phyloP scores from a whole-genome alignment of 2,888 invertebrate species.

The Orthonychiurus folsomi region DNA sequence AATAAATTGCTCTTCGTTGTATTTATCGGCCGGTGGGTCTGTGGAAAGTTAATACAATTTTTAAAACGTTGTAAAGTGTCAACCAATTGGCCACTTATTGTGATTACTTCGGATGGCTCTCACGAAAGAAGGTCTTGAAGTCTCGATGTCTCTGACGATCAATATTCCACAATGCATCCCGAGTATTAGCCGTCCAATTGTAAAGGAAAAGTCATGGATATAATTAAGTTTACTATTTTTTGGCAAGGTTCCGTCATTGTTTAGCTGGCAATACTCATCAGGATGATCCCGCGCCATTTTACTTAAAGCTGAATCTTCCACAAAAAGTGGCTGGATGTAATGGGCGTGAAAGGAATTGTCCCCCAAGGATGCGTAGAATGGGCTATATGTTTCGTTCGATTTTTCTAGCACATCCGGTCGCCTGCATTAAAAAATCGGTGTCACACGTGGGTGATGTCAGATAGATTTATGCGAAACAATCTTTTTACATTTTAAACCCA shows the following conservation, averaged over 20 bases:
- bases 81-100: too few relatives aligned
- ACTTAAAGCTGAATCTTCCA: not conserved
- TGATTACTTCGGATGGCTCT: not conserved
- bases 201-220: not conserved
- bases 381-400: not conserved
- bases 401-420: too few relatives aligned
- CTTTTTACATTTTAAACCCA: not conserved
- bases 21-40: not conserved
- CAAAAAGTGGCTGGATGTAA: not conserved
- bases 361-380: not conserved
- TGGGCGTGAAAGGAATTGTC: not conserved
- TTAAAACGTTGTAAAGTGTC: too few relatives aligned
- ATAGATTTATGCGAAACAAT: too few relatives aligned
- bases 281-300: not conserved
- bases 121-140: not conserved
- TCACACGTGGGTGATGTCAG: too few relatives aligned
- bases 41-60: too few relatives aligned
- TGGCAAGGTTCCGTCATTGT: not conserved
- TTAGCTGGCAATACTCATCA: not conserved
- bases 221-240: not conserved
- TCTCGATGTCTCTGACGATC: not conserved
- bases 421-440: too few relatives aligned
- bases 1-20: not conserved
- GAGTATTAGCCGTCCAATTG: not conserved
- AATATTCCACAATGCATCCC: slow-evolving; percentile 6